Base-by-base conservation (phyloP, 2,113 vertebrate genomes). In the Thalassarche chlororhynchos region DNA sequence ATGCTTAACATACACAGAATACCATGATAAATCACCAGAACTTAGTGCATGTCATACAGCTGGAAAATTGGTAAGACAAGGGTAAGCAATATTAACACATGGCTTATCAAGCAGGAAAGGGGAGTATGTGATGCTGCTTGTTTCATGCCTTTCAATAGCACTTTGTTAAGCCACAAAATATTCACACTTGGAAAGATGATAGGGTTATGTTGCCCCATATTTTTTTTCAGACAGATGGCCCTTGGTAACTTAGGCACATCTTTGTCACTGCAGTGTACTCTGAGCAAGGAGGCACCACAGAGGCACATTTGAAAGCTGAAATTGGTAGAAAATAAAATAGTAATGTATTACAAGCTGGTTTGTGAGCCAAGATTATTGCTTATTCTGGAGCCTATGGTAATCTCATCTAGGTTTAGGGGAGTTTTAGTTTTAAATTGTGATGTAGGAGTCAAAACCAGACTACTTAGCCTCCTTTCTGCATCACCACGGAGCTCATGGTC, bases 11-110 rank as follows among this genome's bases (percentile, higher is more conserved):
- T 36, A 64, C 75, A 96, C 42, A 64, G 79, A 74, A 75, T 12
- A 89, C 65, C 52, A 68, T 17, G 83, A 93, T 96, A 94, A 96
- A 98, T 96, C 83, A 87, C n/a, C 89, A 96, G 89, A 85, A 91
- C 34, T 93, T 24, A 40, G 76, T 10, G 80, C 76, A 70, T 87
- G 90, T 85, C 82, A 64, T 86, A 87, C 91, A 96, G 72, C 89
- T 89, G 96, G 76, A 92, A 79, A 90, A 89, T 47, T 31, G 87
- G 90, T 87, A 88, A 89, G 76, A 95, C 87, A 80, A 90, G 72
- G 69, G 64, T 77, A 87, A 91, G 85, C 62, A 71, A 90, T 54
- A 93, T 58, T 46, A 95, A 90, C 85, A 94, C 76, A 54, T 69
- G 84, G 84, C 31, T 89, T 95, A 86, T 82, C 79, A 69, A 81